Evolutionary conservation across 2,888 invertebrate species (phyloP), one percentile per base, ranked within the genome.

Genomic region (Miltochrista miniata): DNA sequence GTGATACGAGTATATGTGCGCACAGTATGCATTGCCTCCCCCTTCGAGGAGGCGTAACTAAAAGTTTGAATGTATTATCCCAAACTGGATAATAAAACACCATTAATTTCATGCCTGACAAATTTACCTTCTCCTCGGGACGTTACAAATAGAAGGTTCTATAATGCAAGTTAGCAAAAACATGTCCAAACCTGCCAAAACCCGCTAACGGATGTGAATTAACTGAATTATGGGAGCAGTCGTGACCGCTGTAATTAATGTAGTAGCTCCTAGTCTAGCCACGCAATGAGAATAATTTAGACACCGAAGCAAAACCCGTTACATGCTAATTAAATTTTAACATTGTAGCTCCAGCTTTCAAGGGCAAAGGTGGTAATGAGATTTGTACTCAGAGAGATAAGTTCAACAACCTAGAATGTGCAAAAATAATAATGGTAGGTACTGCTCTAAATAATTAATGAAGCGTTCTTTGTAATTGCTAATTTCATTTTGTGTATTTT

Each of bases 291-390:
- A 71, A 70, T 71, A 67, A 72, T 70, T 70, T 64, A 67, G 57
- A 51, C 40, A 12, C 51, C 35, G 48, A 68, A 68, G 54, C 45
- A 43, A 54, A 47, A 61, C 56, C 54, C 57, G 65, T 58, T 56
- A 62, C 57, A 59, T 60, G 61, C 43, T 72, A 76, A 76, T 76
- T 71, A 76, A 74, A 76, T 68, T 74, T 76, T 74, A 76, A 76
- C 74, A 74, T 73, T 74, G 72, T 59, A 72, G 53, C 54, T 48
- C 39, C 24, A 30, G n/a, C 38, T 51, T 44, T 45, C 41, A 44
- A 56, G 56, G 54, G 62, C 54, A 38, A 24, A 58, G 53, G 49
- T 64, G 56, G 39, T 64, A 62, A 68, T 64, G 58, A 64, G 67
- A 53, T 68, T 56, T 59, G 67, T 56, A 42, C 39, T 56, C 51